Evolutionary conservation across 2,113 vertebrate genomes (phyloP).

Genomic region (Raphicerus campestris): DNA sequence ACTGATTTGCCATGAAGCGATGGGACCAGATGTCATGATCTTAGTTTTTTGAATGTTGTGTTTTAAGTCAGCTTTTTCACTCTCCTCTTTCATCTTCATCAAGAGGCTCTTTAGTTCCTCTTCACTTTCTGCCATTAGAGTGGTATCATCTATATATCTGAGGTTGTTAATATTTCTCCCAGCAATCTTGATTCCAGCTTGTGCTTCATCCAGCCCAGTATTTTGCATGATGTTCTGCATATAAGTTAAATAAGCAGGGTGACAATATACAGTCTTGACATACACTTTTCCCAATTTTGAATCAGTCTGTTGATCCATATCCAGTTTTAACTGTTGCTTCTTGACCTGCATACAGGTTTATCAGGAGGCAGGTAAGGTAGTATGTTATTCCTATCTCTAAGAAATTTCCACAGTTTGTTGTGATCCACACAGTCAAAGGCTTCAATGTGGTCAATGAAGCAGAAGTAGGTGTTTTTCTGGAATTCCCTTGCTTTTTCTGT

Average conservation of each 20-base stretch:
- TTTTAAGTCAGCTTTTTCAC: neutral
- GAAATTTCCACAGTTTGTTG: neutral
- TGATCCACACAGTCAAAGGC: neutral
- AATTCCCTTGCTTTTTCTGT: neutral
- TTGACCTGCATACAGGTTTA: neutral
- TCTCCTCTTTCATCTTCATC: neutral
- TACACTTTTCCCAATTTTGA: neutral
- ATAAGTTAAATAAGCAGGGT: neutral
- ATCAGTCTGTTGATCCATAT: neutral
- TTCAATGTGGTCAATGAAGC: neutral
- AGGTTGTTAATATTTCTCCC: neutral
- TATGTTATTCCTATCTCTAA: neutral
- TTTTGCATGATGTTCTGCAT: neutral
- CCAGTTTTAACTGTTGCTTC: neutral
- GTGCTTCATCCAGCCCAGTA: neutral
- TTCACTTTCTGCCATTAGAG: neutral
- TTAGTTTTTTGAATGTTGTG: neutral
- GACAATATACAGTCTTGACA: neutral
- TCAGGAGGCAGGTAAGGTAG: neutral
- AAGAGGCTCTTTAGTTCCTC: neutral
- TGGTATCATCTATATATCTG: neutral
- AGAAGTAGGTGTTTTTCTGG: neutral
- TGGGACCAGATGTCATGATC: neutral
- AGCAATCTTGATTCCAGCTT: neutral
- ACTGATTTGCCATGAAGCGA: neutral